Conservation (phyloP, 1,140 invertebrate species). For the Cydia amplana region DNA sequence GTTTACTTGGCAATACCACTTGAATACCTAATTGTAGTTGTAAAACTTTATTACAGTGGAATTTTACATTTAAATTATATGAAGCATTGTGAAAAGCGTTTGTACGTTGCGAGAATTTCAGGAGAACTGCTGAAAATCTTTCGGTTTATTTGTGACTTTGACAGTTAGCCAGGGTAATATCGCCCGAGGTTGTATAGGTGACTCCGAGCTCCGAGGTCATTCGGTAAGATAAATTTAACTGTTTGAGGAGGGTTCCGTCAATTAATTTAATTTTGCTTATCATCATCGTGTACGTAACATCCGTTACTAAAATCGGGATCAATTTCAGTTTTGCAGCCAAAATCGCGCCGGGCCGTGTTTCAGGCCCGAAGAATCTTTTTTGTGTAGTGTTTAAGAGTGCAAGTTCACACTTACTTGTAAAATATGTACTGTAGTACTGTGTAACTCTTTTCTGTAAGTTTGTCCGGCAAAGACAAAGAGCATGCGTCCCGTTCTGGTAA, state of each 20-base stretch:
- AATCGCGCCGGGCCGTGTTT: not conserved
- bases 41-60: constrained; percentile 50
- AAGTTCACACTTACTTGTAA: too few relatives aligned
- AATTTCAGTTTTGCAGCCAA: constrained; percentile 7
- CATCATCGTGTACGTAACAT: constrained; percentile 13
- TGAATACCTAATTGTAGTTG: constrained; percentile 27
- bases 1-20: constrained; percentile 44
- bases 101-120: not conserved
- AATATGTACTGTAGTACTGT: too few relatives aligned
- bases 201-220: constrained; percentile 9
- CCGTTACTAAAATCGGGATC: constrained; percentile 13
- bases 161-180: constrained; percentile 18
- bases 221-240: not conserved
- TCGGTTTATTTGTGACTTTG: constrained; percentile 31
- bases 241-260: constrained; percentile 9
- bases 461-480: too few relatives aligned
- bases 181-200: constrained; percentile 11
- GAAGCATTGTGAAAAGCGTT: constrained; percentile 2
- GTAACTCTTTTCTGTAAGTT: too few relatives aligned
- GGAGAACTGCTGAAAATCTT: not conserved
- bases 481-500: too few relatives aligned
- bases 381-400: too few relatives aligned
- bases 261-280: not conserved
- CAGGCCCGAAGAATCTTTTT: not conserved
- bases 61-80: constrained; percentile 47